phyloP scores from a whole-genome alignment of 2,113 vertebrate genomes.

The Martes martes region DNA sequence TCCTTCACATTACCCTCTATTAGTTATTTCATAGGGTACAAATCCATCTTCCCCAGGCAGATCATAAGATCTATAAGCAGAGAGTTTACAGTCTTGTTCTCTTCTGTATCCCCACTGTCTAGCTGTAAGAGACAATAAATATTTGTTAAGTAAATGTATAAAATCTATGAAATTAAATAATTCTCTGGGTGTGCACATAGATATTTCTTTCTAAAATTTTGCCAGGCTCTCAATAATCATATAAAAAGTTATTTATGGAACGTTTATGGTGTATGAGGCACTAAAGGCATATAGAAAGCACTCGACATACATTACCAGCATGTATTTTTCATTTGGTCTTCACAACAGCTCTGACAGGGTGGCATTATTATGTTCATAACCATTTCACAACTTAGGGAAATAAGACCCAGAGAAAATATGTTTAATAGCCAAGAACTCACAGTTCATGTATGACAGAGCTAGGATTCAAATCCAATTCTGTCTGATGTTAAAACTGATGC shows the following conservation, averaged over 20 bases:
- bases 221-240: background rate
- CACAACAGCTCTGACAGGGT: background rate
- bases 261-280: background rate
- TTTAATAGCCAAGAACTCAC: background rate
- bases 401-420: constrained; percentile 6
- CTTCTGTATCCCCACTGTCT: background rate
- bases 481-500: background rate
- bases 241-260: background rate
- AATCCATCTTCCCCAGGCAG: background rate
- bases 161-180: background rate
- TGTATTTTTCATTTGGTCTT: background rate
- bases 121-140: background rate
- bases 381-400: background rate
- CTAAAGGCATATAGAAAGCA: background rate
- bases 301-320: background rate
- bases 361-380: background rate
- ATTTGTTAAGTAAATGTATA: background rate
- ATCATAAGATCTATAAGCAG: background rate
- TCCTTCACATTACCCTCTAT: background rate
- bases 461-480: background rate
- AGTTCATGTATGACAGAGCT: background rate
- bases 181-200: background rate
- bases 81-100: background rate
- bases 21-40: background rate
- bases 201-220: background rate